phyloP scores from a whole-genome alignment of 2,113 vertebrate genomes.

The Ceyx melanurus region DNA sequence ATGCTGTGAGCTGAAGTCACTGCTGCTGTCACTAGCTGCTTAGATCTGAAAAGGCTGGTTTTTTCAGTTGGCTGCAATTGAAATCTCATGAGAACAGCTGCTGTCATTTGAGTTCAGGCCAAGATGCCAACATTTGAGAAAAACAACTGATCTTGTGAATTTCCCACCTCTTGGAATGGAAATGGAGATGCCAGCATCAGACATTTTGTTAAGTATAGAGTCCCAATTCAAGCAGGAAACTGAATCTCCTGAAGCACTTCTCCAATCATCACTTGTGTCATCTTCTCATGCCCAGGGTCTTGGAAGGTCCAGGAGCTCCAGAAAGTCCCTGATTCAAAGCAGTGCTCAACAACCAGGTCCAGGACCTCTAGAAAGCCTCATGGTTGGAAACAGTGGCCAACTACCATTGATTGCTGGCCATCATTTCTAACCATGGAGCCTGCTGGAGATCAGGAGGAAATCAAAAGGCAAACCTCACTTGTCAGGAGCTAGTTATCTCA shows the following conservation, averaged over 20 bases:
- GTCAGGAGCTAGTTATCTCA: not conserved
- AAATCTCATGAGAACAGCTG: conserved; percentile 65
- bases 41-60: conserved; percentile 29
- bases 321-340: not conserved
- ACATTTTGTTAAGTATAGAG: not conserved
- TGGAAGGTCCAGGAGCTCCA: not conserved
- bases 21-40: not conserved
- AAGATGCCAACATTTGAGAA: conserved; percentile 60
- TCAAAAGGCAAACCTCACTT: not conserved
- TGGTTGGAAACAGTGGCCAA: not conserved
- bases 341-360: not conserved
- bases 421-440: not conserved
- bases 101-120: conserved; percentile 66
- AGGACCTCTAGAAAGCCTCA: not conserved
- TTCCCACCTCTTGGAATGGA: conserved; percentile 49
- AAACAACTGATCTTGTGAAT: conserved; percentile 62
- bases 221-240: not conserved
- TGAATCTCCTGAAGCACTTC: not conserved
- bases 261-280: not conserved
- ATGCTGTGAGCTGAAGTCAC: not conserved
- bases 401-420: fast-evolving
- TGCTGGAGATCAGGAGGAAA: not conserved
- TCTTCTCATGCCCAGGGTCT: not conserved
- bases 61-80: conserved; percentile 43
- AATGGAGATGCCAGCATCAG: conserved; percentile 9